Evolutionary conservation across 1,140 invertebrate genomes (phyloP), one percentile per base, ranked within the genome.

Genomic region (Calephelis nemesis): DNA sequence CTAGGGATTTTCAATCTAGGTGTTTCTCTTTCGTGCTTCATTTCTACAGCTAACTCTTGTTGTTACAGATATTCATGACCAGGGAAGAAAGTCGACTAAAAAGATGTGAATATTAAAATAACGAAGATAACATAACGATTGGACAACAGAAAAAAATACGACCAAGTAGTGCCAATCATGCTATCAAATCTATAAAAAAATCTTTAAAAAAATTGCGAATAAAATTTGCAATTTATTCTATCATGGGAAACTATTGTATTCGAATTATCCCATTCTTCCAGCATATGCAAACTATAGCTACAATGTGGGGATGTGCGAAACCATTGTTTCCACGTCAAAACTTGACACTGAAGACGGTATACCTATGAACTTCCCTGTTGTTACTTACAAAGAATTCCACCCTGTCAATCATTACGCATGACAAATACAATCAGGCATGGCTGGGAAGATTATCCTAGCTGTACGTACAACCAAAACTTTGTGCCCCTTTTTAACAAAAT

Each of bases 271-370:
- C 9, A 54, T 54, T 54, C 52, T 30, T 54, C 52, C 19, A 54
- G 11, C 52, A 19, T 54, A 54, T 58, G 52, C 52, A 66, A 66
- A 63, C 50, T 52, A 52, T 66, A 66, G 39, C 13, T 52, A n/a
- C 50, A 66, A 52, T 66, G 15, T 50, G 15, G 64, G 52, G 40
- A 66, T 40, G 52, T 54, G 30, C 39, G 49, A 45, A 52, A 52
- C 42, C 50, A 54, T 66, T 66, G 64, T 66, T 47, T 66, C 50
- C 48, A 9, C 50, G 42, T 65, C 64, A 65, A 65, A 52, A 65
- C 52, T 50, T 65, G 64, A 65, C 64, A 65, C 52, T 54, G 50
- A 52, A 65, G 13, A 65, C 30, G 49, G 64, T 50, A 47, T 49
- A 65, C 63, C 64, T 65, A 65, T 65, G 64, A 65, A 54, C 64